A percentile compares a stretch with the other conserved stretches of the same genome.
phyloP scores from a whole-genome alignment of 1,140 invertebrate genomes.

The Eurosta solidaginis region DNA sequence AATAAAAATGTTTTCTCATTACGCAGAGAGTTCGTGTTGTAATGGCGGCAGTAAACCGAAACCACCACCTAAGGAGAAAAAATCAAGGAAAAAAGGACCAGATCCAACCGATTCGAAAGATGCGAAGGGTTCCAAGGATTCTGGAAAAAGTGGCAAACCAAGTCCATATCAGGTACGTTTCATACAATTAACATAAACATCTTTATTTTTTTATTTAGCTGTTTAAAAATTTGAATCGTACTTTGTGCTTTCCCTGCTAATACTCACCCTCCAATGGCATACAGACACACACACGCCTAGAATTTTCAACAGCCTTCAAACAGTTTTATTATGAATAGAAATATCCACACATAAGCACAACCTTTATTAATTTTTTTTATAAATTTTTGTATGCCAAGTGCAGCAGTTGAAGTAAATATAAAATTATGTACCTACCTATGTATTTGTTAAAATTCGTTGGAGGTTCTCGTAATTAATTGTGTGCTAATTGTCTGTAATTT shows the following conservation, averaged over 20 bases:
- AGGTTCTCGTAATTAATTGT: slow-evolving; percentile 1
- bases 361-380: not conserved
- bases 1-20: not conserved
- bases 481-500: slow-evolving; percentile 22
- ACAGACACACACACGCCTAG: not conserved
- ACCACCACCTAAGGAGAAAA: slow-evolving; percentile 73
- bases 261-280: not conserved
- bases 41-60: slow-evolving; percentile 66
- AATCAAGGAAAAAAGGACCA: slow-evolving; percentile 69
- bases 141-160: slow-evolving; percentile 63
- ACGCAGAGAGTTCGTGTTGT: slow-evolving; percentile 78
- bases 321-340: not conserved
- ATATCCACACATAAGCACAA: not conserved
- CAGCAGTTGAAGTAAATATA: not conserved
- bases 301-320: not conserved
- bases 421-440: too few species aligned
- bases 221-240: not conserved
- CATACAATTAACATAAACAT: too few species aligned
- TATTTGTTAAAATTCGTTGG: not conserved
- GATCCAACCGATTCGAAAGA: slow-evolving; percentile 63
- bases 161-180: slow-evolving; percentile 66
- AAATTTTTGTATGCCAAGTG: not conserved
- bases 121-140: slow-evolving; percentile 64
- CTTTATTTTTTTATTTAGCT: not conserved
- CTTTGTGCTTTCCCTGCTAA: not conserved